Conservation (phyloP, 1,140 invertebrate genomes). For the Hypothenemus hampei region DNA sequence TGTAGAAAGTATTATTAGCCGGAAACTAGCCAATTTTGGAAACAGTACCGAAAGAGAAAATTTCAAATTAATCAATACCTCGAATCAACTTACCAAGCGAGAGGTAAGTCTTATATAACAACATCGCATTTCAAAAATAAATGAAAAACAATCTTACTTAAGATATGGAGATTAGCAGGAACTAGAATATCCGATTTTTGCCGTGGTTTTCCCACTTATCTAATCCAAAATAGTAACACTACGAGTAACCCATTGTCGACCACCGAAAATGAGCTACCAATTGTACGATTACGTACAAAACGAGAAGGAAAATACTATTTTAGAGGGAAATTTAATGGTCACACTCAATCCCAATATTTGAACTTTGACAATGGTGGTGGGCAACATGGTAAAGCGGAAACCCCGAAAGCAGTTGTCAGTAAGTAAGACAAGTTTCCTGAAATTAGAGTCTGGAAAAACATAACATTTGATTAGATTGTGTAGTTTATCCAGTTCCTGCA, state of each 20-base stretch:
- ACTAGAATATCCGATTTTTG: conserved; percentile 38
- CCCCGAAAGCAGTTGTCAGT: conserved; percentile 73
- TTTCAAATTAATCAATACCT: conserved; percentile 29
- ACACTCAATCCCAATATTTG: conserved; percentile 78
- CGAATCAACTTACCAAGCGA: conserved; percentile 33
- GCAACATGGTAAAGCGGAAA: conserved; percentile 68
- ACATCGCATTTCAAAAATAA: background rate
- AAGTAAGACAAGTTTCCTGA: conserved; percentile 45
- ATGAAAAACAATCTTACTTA: conserved; percentile 9
- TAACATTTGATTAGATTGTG: background rate
- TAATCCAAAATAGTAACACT: conserved; percentile 32
- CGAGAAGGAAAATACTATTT: conserved; percentile 34
- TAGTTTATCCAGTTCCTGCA: conserved; percentile 21
- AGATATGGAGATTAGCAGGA: conserved; percentile 38
- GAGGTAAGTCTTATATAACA: conserved; percentile 29
- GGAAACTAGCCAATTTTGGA: conserved; percentile 20
- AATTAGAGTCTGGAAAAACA: background rate
- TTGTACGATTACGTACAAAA: conserved; percentile 13
- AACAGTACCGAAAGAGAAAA: conserved; percentile 17
- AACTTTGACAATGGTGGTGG: conserved; percentile 55
- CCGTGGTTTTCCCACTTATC: conserved; percentile 38
- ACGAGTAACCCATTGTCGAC: conserved; percentile 6
- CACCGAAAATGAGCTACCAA: conserved; percentile 25
- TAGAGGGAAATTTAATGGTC: conserved; percentile 50
- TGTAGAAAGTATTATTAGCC: conserved; percentile 30